Evolutionary conservation across 2,113 vertebrate species (phyloP).

Genomic region (Carettochelys insculpta): DNA sequence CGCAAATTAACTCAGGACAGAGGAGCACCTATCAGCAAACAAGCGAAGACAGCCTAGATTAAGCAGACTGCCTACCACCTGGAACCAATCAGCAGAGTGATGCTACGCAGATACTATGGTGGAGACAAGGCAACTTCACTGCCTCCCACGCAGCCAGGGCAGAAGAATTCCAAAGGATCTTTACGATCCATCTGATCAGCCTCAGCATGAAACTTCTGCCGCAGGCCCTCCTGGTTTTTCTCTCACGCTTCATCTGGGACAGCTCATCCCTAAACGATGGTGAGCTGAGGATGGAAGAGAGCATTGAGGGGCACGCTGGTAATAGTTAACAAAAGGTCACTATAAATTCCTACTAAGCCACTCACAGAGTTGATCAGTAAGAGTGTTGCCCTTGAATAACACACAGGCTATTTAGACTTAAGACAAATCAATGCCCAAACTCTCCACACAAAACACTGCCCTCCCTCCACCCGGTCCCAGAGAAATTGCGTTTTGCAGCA

Average conservation of each 20-base stretch:
- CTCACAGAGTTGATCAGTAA: not conserved
- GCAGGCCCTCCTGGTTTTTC: rapidly evolving
- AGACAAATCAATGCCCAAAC: slow-evolving; percentile 22
- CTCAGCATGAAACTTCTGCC: too few relatives aligned
- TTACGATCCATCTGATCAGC: too few relatives aligned
- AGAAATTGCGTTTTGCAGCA: not conserved
- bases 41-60: not conserved
- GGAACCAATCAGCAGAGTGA: not conserved
- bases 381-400: not conserved
- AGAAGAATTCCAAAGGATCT: not conserved
- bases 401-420: not conserved
- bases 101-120: not conserved
- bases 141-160: not conserved
- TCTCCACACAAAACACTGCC: not conserved
- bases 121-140: not conserved
- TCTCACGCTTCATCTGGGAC: rapidly evolving
- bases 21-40: not conserved
- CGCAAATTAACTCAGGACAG: not conserved
- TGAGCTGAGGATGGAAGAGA: rapidly evolving
- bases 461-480: not conserved
- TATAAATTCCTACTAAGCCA: not conserved
- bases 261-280: not conserved
- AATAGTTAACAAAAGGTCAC: not conserved
- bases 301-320: rapidly evolving
- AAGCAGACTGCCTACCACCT: not conserved